Base-by-base conservation (phyloP, 2,113 vertebrate genomes). In the Ancistrus triradiatus region DNA sequence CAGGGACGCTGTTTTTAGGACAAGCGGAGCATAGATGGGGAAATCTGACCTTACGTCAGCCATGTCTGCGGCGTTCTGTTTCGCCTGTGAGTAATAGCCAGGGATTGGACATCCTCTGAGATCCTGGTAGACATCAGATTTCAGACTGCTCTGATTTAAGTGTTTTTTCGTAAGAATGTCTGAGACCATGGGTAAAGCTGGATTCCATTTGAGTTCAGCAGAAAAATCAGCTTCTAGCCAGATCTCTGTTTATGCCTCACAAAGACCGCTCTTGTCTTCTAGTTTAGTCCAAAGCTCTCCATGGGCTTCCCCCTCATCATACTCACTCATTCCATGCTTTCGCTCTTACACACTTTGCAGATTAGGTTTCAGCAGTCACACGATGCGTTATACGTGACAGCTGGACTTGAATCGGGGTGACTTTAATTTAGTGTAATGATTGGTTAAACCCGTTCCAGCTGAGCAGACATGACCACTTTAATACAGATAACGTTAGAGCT, bases 331-430 rank as follows among this genome's bases (percentile, higher is more conserved):
- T 17, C 40, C 9, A 50, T 46, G 27, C 43, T 53, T 73, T 57
- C 51, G 58, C 66, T 47, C 24, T 8, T 25, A 52, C 43, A 43
- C 28, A 42, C 49, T 47, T 21, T 24, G 58, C 33, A 71, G 66
- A 72, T 73, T 64, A 18, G 33, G 27, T 77, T 77, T 69, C 69
- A 59, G 67, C 28, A 50, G 64, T 66, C 64, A 66, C 64, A 66
- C 59, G 64, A 18, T 49, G 33, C 24, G 33, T 21, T 28, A n/a
- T 11, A 13, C 38, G n/a, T 24, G 33, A 59, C 64, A 66, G 64
- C 53, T 59, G 64, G 31, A 27, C 18, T 24, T 49, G 53, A 66
- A 66, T 57, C 52, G 57, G 55, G 42, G 31, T 2, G 63, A 38
- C 46, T 58, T 42, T 22, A 31, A 59, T 66, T 59, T 48, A 13